Percentiles rank a stretch among this genome's conserved stretches.
Conservation (phyloP, 1,140 invertebrate genomes). For the Pachyrhynchus sulphureomaculatus region DNA sequence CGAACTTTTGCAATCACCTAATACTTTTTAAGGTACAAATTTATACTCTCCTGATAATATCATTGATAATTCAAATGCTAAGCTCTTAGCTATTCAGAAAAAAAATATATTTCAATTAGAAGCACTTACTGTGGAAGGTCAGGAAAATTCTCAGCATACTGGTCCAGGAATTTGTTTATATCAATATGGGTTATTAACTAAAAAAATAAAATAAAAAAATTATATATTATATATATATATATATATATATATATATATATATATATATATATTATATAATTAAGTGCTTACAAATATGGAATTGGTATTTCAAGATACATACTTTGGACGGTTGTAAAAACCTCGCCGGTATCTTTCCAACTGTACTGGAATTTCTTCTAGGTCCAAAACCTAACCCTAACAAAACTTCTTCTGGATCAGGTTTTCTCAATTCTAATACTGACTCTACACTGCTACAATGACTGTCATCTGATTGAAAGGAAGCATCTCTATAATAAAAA, state of each 20-base stretch:
- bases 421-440: slow-evolving; percentile 67
- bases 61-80: no score
- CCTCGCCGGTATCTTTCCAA: slow-evolving; percentile 67
- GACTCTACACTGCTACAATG: slow-evolving; percentile 74
- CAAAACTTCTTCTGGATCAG: slow-evolving; percentile 75
- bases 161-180: slow-evolving; percentile 48
- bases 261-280: not conserved
- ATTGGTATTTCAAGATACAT: slow-evolving; percentile 16
- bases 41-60: no score
- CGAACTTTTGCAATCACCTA: no score
- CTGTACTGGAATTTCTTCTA: slow-evolving; percentile 55
- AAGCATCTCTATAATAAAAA: slow-evolving; percentile 57
- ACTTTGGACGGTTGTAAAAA: slow-evolving; percentile 52
- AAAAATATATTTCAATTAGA: no score
- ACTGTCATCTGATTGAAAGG: slow-evolving; percentile 68
- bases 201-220: slow-evolving; percentile 20
- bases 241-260: not conserved
- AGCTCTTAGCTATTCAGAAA: no score
- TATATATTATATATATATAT: not conserved
- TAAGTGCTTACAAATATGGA: slow-evolving; percentile 12
- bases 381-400: slow-evolving; percentile 71
- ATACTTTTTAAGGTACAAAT: no score
- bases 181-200: slow-evolving; percentile 48
- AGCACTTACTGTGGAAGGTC: slow-evolving; percentile 33
- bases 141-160: slow-evolving; percentile 42